Evolutionary conservation across 2,888 invertebrate genomes (phyloP), one percentile per base, ranked within the genome.

Genomic region (Cosmia pyralina): DNA sequence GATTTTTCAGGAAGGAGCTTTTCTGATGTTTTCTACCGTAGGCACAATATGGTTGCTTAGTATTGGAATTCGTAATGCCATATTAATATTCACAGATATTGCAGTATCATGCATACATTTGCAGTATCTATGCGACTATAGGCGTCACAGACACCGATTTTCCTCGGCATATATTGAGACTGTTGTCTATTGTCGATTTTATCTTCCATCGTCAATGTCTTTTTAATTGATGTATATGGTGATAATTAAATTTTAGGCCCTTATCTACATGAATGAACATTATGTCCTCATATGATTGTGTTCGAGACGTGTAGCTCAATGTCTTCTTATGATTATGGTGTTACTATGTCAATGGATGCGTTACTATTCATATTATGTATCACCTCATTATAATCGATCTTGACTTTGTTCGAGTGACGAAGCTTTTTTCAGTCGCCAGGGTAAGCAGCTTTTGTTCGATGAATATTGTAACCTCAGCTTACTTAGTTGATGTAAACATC

Each of bases 401-500:
- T 76, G 76, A 59, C 63, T 58, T 75, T 55, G 41, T 70, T 58
- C n/a, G 22, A 67, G 22, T 38, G 46, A 22, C 22, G 46, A 59
- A 64, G 59, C n/a, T 62, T 69, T 59, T 48, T 62, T 59, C 48
- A 59, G 71, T 4, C 38, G 13, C 13, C 46, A 70, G 60, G 70
- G 52, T 48, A 22, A 70, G 52, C 71, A 41, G 57, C 55, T 66
- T 63, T 77, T 53, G 60, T 22, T 44, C 4, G 17, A 72, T 75
- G 64, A 59, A 52, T 70, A 66, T n/a, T 52, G 52, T 48, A 34
- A 28, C 15, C 34, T 19, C 34, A 48, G 44, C 44, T 58, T 38
- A 59, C 53, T 71, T 38, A 65, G 48, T 50, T 69, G 74, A 68
- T 74, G 74, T 79, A 79, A 72, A 75, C 53, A 69, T 77, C 67